A percentile compares a stretch with the other conserved stretches of the same genome.
Evolutionary conservation across 2,113 vertebrate species (phyloP).

Genomic region (Lagenorhynchus albirostris): DNA sequence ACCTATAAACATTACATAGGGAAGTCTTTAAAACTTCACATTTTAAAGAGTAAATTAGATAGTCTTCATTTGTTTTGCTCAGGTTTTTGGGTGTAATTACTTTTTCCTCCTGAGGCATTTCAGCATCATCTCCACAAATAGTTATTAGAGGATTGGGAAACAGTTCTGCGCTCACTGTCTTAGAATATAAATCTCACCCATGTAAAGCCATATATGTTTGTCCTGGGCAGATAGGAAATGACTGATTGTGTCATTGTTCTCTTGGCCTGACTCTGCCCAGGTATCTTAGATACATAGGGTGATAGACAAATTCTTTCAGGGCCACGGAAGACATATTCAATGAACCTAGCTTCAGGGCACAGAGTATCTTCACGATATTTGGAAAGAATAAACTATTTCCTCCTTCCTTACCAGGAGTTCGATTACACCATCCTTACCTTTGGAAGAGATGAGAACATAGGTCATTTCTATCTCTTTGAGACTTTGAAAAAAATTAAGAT

Average conservation of each 20-base stretch:
- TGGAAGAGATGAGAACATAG: neutral
- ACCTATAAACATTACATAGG: neutral
- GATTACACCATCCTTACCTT: neutral
- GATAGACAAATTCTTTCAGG: neutral
- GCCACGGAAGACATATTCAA: neutral
- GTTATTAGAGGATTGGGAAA: neutral
- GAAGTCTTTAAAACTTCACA: neutral
- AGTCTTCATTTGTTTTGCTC: neutral
- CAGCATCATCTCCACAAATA: neutral
- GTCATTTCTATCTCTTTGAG: slow-evolving; percentile 5
- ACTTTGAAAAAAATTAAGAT: neutral
- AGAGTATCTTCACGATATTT: neutral
- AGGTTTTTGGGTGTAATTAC: neutral
- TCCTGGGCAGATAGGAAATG: neutral
- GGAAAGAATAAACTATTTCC: neutral
- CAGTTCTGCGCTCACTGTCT: neutral
- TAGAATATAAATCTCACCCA: neutral
- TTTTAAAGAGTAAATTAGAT: neutral
- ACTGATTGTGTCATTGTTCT: neutral
- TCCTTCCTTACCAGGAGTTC: neutral
- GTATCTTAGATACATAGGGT: neutral
- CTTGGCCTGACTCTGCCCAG: neutral
- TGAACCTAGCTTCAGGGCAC: neutral
- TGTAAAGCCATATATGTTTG: neutral
- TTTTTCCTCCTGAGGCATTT: neutral